Base-by-base conservation (phyloP, 2,888 invertebrate genomes). In the Melanchra persicariae region DNA sequence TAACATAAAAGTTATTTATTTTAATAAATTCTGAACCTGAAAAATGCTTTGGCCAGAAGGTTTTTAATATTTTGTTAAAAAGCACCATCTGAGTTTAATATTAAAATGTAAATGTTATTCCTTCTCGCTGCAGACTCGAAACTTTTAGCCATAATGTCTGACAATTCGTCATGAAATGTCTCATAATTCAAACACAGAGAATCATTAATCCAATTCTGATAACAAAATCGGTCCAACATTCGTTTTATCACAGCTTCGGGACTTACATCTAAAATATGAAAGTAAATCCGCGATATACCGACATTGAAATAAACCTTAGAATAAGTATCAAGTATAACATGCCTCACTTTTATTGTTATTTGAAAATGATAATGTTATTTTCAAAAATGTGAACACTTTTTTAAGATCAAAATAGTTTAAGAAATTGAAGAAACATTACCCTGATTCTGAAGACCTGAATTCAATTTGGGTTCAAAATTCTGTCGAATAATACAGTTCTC, bases 181-280 rank as follows among this genome's bases (percentile, higher is more conserved):
- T 51, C 9, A 49, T 4, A 52, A 26, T 43, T 43, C 58, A 37
- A 54, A 40, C 26, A 77, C 34, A 34, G 4, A 34, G 15, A 49
- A 43, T 45, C 15, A 34, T 17, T 5, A 34, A 51, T 22, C 0
- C 4, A 0, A 15, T 58, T 73, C 52, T 58, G 17, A 19, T 22
- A 57, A 1, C 8, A 68, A 37, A 45, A 58, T 51, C 57, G 37
- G 19, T 40, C 12, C 12, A 30, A 63, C 40, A 63, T 70, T 71
- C 68, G 26, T 69, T 67, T 76, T 83, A 87, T 87, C 87, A 87
- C 87, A 87, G 85, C 73, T 66, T 74, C 75, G 59, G 45, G 54
- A 64, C 77, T 72, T 82, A 85, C 58, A 61, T 78, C 78, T 71
- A 75, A 19, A 49, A 61, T 43, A 59, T 45, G 52, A 79, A 71